Evolutionary conservation across 2,888 invertebrate genomes (phyloP).

Genomic region (Hetaerina titia): DNA sequence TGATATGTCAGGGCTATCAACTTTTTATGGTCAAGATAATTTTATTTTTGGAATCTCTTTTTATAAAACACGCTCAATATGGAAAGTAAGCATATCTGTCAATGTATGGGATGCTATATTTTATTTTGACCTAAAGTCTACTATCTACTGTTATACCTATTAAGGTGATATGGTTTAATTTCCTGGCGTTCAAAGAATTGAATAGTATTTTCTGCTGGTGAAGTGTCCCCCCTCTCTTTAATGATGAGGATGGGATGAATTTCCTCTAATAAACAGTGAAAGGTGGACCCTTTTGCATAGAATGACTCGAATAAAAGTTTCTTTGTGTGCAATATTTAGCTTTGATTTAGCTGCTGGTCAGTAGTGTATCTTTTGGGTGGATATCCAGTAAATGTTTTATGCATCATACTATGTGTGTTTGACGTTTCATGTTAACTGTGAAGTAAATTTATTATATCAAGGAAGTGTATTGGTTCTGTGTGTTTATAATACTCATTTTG

Average conservation of each 20-base stretch:
- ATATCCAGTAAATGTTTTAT: neutral
- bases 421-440: neutral
- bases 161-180: neutral
- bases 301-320: slow-evolving; percentile 17
- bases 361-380: neutral
- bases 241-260: neutral
- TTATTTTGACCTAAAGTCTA: neutral
- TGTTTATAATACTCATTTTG: neutral
- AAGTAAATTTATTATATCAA: neutral
- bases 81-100: neutral
- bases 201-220: neutral
- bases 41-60: slow-evolving; percentile 45
- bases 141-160: neutral
- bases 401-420: slow-evolving; percentile 7
- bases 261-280: neutral
- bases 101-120: neutral
- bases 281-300: slow-evolving; percentile 31
- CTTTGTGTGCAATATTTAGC: neutral
- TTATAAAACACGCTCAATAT: slow-evolving; percentile 12
- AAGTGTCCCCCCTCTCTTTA: neutral
- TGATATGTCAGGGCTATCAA: neutral
- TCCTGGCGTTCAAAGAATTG: neutral
- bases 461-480: neutral
- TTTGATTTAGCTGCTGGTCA: neutral
- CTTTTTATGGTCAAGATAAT: slow-evolving; percentile 17